Conservation (phyloP, 2,888 invertebrate species). For the Papilio gigon region DNA sequence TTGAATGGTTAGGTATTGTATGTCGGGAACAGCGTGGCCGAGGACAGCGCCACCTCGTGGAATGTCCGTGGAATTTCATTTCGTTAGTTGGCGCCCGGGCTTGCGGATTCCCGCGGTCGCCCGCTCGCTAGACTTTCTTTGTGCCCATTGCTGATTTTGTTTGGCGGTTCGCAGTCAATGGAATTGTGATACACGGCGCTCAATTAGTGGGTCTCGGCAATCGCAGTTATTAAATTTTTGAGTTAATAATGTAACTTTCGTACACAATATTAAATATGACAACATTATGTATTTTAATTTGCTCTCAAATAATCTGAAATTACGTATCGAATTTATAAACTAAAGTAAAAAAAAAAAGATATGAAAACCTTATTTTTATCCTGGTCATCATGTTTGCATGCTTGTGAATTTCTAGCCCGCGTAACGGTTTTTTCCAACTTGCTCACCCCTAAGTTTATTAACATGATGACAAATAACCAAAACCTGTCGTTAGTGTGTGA, state of each 20-base stretch:
- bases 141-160: constrained; percentile 42
- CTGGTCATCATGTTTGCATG: too few species aligned
- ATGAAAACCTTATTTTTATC: too few species aligned
- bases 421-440: too few species aligned
- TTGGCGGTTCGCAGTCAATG: constrained; percentile 37
- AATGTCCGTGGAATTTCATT: constrained; percentile 78
- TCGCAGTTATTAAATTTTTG: neutral
- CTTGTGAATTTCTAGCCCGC: too few species aligned
- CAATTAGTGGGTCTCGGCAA: neutral
- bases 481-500: too few species aligned
- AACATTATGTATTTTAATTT: neutral
- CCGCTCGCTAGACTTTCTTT: constrained; percentile 44
- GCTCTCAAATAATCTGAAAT: neutral
- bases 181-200: constrained; percentile 25
- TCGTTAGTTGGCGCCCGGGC: constrained; percentile 61
- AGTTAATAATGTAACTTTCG: neutral
- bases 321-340: too few species aligned
- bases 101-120: constrained; percentile 67
- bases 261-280: neutral
- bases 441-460: too few species aligned
- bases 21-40: constrained; percentile 41
- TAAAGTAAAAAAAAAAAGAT: too few species aligned
- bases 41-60: constrained; percentile 53
- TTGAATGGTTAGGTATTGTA: constrained; percentile 57
- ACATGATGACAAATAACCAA: too few species aligned